Conservation (phyloP, 2,888 invertebrate species). For the Cosmia pyralina region DNA sequence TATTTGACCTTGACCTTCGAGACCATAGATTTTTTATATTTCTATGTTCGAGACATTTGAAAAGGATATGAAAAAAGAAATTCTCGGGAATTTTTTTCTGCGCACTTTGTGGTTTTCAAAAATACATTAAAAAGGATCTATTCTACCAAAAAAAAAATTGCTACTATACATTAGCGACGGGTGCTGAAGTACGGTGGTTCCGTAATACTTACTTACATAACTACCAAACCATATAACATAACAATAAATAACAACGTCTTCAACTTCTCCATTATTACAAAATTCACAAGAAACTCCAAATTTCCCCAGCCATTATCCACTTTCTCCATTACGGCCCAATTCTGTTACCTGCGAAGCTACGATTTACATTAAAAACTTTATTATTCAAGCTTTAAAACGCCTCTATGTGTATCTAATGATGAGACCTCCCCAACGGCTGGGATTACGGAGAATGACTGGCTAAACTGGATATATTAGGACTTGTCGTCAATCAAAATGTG, state of each 20-base stretch:
- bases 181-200: too few relatives aligned
- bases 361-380: slow-evolving; percentile 53
- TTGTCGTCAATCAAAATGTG: slow-evolving; percentile 29
- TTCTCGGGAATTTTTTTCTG: too few relatives aligned
- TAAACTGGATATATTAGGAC: slow-evolving; percentile 42
- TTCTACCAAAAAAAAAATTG: too few relatives aligned
- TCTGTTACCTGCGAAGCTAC: slow-evolving; percentile 35
- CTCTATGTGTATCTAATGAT: slow-evolving; percentile 39
- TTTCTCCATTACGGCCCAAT: slow-evolving; percentile 17
- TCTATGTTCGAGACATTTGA: too few relatives aligned
- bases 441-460: slow-evolving; percentile 48
- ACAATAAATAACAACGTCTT: neutral
- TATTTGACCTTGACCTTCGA: too few relatives aligned
- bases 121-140: too few relatives aligned
- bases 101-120: too few relatives aligned
- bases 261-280: slow-evolving; percentile 9
- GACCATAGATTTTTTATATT: too few relatives aligned
- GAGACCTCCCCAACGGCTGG: slow-evolving; percentile 25
- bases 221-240: neutral
- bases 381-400: slow-evolving; percentile 40
- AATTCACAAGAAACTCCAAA: slow-evolving; percentile 29
- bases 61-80: too few relatives aligned
- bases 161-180: too few relatives aligned
- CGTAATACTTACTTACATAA: too few relatives aligned
- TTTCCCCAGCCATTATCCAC: slow-evolving; percentile 12